phyloP scores from a whole-genome alignment of 2,797 vertebrate species.

The Brachymystax lenok region DNA sequence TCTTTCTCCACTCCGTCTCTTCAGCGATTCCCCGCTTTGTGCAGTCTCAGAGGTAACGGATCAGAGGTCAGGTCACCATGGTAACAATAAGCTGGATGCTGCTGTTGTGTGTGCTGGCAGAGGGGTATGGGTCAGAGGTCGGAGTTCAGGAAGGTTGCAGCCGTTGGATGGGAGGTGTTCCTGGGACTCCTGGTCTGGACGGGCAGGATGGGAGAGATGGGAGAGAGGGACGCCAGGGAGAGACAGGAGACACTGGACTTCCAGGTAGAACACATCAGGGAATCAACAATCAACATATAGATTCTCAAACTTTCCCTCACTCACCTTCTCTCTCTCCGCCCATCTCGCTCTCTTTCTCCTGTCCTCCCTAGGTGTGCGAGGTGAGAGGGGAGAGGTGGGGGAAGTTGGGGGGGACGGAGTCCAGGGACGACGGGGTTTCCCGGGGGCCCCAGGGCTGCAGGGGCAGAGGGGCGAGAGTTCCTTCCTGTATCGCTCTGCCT shows the following conservation, averaged over 20 bases:
- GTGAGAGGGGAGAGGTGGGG: conserved; percentile 52
- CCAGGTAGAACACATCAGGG: conserved; percentile 62
- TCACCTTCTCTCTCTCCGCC: background rate
- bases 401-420: conserved; percentile 61
- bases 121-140: conserved; percentile 24
- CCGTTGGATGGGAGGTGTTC: conserved; percentile 81
- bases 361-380: background rate
- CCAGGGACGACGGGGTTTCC: conserved; percentile 64
- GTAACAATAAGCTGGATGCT: conserved; percentile 7
- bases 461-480: conserved; percentile 74
- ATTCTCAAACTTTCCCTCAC: background rate
- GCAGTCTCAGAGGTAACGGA: no score
- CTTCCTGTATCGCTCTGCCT: conserved; percentile 75
- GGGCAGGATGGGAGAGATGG: conserved; percentile 78
- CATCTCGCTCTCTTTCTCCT: background rate
- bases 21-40: background rate
- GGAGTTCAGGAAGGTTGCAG: conserved; percentile 53
- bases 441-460: conserved; percentile 70
- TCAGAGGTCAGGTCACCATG: background rate
- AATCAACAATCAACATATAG: background rate
- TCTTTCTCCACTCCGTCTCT: conserved; percentile 3
- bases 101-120: conserved; percentile 12
- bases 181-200: conserved; percentile 80
- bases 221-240: conserved; percentile 75
- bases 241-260: conserved; percentile 80